Conservation (phyloP, 2,888 invertebrate genomes). For the Dasysyrphus albostriatus region DNA sequence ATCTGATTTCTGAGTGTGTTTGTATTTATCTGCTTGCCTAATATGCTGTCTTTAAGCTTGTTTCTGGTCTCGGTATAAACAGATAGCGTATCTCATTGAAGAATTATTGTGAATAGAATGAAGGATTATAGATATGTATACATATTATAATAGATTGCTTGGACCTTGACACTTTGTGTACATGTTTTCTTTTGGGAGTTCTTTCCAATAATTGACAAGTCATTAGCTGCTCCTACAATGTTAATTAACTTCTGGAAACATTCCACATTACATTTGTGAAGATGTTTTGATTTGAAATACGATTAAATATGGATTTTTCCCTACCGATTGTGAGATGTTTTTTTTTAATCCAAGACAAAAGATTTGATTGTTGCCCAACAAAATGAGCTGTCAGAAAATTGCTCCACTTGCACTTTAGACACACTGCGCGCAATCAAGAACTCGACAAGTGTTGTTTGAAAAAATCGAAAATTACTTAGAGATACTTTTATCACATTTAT, state of each 20-base stretch:
- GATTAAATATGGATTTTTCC: slow-evolving; percentile 51
- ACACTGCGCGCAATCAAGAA: slow-evolving; percentile 56
- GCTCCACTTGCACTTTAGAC: slow-evolving; percentile 34
- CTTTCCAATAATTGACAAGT: background rate
- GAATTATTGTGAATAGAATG: slow-evolving; percentile 65
- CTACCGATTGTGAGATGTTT: slow-evolving; percentile 47
- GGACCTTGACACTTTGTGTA: slow-evolving; percentile 68
- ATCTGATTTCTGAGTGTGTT: background rate
- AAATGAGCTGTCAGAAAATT: slow-evolving; percentile 36
- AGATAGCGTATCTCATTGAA: slow-evolving; percentile 60
- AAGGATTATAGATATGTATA: slow-evolving; percentile 41
- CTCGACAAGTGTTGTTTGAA: slow-evolving; percentile 21
- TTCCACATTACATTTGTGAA: background rate
- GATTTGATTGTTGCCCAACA: slow-evolving; percentile 4
- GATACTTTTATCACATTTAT: background rate
- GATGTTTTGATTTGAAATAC: background rate
- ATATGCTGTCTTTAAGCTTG: slow-evolving; percentile 18
- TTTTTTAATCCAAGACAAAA: slow-evolving; percentile 25
- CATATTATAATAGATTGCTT: slow-evolving; percentile 29
- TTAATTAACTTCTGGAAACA: slow-evolving; percentile 9
- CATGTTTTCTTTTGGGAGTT: slow-evolving; percentile 28
- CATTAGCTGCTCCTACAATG: background rate
- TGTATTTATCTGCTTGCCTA: slow-evolving; percentile 21
- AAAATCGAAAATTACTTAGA: background rate
- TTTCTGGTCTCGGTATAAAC: slow-evolving; percentile 6